Conservation (phyloP, 2,113 vertebrate species). For the Orcinus orca region DNA sequence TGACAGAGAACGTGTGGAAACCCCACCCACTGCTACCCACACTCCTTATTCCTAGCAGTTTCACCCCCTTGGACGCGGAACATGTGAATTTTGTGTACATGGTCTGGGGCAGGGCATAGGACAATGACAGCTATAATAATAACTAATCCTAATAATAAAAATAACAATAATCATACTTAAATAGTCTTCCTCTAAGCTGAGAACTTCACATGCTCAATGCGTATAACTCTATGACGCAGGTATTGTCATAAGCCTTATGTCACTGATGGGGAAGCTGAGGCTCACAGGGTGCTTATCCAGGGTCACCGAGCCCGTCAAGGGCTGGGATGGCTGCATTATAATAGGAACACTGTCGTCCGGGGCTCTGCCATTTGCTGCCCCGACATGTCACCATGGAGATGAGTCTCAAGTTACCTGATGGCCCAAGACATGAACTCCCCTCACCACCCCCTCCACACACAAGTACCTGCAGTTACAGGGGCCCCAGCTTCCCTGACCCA, state of each 20-base stretch:
- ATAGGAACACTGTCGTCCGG: neutral
- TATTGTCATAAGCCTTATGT: neutral
- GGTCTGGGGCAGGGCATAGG: neutral
- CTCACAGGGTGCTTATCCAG: neutral
- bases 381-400: neutral
- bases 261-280: neutral
- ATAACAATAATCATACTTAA: neutral
- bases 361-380: neutral
- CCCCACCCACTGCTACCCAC: neutral
- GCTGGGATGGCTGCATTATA: neutral
- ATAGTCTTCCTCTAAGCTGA: neutral
- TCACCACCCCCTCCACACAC: fast-evolving
- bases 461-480: neutral
- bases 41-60: neutral
- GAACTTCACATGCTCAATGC: neutral
- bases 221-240: neutral
- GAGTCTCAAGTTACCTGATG: neutral
- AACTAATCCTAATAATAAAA: neutral
- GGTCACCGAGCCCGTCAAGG: neutral
- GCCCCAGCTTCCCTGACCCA: neutral
- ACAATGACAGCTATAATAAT: neutral
- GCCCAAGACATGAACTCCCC: neutral
- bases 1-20: neutral
- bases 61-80: neutral
- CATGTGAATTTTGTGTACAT: neutral